phyloP scores from a whole-genome alignment of 2,888 invertebrate genomes.

The Rotaria socialis region DNA sequence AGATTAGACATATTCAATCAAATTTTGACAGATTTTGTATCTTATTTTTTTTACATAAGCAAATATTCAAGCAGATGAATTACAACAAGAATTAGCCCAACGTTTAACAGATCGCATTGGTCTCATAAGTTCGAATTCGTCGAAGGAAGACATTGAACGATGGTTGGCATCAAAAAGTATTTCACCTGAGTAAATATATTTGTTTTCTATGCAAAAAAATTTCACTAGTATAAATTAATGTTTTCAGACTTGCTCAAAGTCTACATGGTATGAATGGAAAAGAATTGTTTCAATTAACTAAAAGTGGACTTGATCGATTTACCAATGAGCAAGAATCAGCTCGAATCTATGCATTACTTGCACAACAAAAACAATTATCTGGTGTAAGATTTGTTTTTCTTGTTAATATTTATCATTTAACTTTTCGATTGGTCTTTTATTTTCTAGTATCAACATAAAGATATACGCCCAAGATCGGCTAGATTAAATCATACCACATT shows the following conservation, averaged over 20 bases:
- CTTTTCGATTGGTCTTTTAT: background rate
- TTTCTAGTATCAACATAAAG: background rate
- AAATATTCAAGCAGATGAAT: background rate
- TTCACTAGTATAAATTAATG: too few relatives aligned
- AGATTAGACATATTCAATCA: too few relatives aligned
- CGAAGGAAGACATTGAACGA: background rate
- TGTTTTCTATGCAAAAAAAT: background rate
- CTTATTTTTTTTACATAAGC: background rate
- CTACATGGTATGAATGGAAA: background rate
- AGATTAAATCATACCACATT: background rate
- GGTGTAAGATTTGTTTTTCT: background rate
- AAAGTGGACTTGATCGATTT: background rate
- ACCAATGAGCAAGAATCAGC: slow-evolving; percentile 14
- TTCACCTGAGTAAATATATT: background rate
- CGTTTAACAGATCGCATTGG: slow-evolving; percentile 15
- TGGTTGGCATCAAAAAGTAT: background rate
- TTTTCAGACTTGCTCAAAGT: background rate
- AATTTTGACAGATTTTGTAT: too few relatives aligned
- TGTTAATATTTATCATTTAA: background rate
- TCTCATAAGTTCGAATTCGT: background rate
- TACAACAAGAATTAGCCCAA: background rate
- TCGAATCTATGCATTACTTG: background rate
- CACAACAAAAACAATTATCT: background rate
- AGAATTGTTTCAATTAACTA: background rate
- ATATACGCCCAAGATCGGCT: background rate